phyloP scores from a whole-genome alignment of 2,113 vertebrate genomes.

The Psittacus erithacus region DNA sequence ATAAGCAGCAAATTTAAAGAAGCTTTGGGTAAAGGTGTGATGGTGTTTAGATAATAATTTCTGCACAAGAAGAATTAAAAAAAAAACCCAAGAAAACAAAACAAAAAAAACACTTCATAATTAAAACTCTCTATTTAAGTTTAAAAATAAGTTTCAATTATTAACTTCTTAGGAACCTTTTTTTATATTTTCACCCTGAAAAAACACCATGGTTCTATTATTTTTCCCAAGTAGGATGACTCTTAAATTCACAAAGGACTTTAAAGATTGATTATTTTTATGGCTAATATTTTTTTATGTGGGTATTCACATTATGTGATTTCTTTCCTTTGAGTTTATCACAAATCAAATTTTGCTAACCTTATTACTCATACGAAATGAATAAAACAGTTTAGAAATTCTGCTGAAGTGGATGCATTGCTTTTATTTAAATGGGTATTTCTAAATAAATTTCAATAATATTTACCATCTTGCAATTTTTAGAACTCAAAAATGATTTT shows the following conservation, averaged over 20 bases:
- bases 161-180: not conserved
- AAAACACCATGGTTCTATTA: not conserved
- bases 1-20: not conserved
- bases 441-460: not conserved
- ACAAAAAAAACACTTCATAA: accelerated
- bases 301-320: not conserved
- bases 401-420: not conserved
- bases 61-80: not conserved
- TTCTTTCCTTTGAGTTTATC: not conserved
- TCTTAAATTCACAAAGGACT: not conserved
- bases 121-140: not conserved
- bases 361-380: not conserved
- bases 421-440: not conserved
- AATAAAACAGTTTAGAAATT: not conserved
- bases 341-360: not conserved
- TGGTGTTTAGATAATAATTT: not conserved
- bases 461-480: not conserved
- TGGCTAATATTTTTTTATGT: not conserved
- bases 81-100: not conserved
- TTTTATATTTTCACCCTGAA: not conserved
- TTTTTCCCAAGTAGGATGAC: not conserved
- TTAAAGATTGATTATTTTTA: not conserved
- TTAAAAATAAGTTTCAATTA: not conserved
- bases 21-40: not conserved
- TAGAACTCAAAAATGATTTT: not conserved